Percentiles rank a stretch among this genome's conserved stretches.
Conservation (phyloP, 2,113 vertebrate species). For the Rhynchomys soricoides region DNA sequence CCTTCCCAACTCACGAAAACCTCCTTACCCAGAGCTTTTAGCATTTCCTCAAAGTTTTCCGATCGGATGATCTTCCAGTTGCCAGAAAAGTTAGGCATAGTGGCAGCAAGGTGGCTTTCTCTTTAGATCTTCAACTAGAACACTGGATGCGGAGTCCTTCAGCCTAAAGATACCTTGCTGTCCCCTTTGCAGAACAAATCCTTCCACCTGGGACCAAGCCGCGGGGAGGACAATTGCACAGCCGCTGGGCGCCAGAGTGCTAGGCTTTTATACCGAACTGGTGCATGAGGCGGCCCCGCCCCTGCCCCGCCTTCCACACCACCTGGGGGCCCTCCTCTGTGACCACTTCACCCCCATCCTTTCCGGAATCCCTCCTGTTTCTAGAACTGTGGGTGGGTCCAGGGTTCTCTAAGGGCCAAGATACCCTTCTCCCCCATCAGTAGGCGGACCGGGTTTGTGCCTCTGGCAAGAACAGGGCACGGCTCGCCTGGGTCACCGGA, state of each 20-base stretch:
- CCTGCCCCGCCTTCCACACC: constrained; percentile 57
- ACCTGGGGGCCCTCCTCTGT: constrained; percentile 56
- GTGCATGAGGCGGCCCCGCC: not conserved
- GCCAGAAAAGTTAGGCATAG: constrained; percentile 92
- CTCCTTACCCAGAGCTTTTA: constrained; percentile 92
- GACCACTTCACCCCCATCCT: not conserved
- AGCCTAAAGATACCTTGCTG: not conserved
- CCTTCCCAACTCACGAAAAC: not conserved
- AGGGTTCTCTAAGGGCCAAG: not conserved
- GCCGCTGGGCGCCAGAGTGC: not conserved
- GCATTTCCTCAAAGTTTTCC: constrained; percentile 95
- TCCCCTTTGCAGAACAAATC: not conserved
- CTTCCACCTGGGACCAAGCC: not conserved
- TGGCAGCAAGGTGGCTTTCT: constrained; percentile 43
- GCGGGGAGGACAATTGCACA: constrained; percentile 21
- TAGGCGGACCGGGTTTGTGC: not conserved
- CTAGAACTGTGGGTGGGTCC: not conserved
- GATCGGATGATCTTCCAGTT: constrained; percentile 95
- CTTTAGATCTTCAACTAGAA: not conserved
- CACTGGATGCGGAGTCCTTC: constrained; percentile 11
- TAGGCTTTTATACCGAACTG: constrained; percentile 63
- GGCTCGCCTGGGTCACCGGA: not conserved
- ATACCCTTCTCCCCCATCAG: not conserved
- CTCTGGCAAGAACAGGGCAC: not conserved
- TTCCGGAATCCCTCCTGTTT: not conserved